Evolutionary conservation across 2,797 vertebrate species (phyloP), one percentile per base, ranked within the genome.

Genomic region (Cirrhinus mrigala): DNA sequence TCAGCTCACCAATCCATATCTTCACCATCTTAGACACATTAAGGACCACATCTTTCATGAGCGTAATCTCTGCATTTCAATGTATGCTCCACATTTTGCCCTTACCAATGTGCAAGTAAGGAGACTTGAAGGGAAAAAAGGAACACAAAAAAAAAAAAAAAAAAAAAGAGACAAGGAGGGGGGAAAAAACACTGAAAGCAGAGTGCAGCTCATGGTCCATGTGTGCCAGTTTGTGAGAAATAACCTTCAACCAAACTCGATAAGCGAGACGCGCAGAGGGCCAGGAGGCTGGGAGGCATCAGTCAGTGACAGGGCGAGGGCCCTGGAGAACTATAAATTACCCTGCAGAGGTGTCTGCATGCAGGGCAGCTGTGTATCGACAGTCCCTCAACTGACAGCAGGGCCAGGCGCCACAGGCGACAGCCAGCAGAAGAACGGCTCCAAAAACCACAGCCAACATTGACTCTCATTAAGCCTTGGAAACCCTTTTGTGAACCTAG

Each of bases 291-390:
- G 69, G 71, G 29, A 88, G 86, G 79, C 77, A 81, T 90, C 88
- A 70, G 71, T 90, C 85, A 88, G 81, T 81, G 73, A 79, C 85
- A 88, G 77, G 87, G n/a, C 54, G 48, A 78, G 6, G 74, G 73
- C 75, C 68, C 52, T 58, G 76, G 54, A 70, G 83, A n/a, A 70
- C 88, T 90, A 89, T 87, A 89, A 90, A 91, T 89, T 88, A 80
- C 82, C 64, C 82, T 48, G 66, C 75, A 71, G 75, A 58, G 78
- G 75, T 52, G 82, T 83, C 75, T 88, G 76, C 40, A 66, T 71
- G 69, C 62, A 80, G 68, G 78, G 56, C 73, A 78, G 66, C 60
- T 69, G 79, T 58, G 46, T 85, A 71, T 86, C 74, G 80, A 82
- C 86, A 87, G 81, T 58, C 81, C 81, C 75, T 79, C 33, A 74